Evolutionary conservation across 2,888 invertebrate species (phyloP).

Genomic region (Hermodice carunculata): DNA sequence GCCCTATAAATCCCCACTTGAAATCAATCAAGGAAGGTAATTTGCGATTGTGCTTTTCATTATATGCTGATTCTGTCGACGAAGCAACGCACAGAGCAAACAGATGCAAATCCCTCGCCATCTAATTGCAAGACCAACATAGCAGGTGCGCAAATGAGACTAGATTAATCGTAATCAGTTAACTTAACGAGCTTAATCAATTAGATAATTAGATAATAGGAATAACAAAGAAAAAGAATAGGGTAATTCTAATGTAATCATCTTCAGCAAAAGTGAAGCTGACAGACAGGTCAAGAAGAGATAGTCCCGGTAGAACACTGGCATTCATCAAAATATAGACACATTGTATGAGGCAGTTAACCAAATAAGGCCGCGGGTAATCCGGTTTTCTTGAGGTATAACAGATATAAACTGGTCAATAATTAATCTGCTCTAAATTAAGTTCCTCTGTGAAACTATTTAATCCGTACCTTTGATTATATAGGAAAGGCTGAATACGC

Average conservation of each 20-base stretch:
- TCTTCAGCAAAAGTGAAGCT: no score
- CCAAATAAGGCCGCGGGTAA: no score
- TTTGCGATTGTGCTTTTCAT: not conserved
- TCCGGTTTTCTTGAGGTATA: no score
- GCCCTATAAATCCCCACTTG: not conserved
- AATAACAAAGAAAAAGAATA: constrained; percentile 7
- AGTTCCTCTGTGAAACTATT: no score
- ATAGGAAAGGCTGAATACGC: no score
- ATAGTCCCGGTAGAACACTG: no score
- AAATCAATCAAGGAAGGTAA: constrained; percentile 11
- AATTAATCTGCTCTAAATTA: no score
- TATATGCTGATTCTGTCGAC: constrained; percentile 5
- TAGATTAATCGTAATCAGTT: constrained; percentile 16
- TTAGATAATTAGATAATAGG: constrained; percentile 14
- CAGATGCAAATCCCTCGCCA: constrained; percentile 2
- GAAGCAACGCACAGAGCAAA: not conserved
- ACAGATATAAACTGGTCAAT: no score
- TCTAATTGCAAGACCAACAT: not conserved
- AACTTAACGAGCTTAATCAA: constrained; percentile 17
- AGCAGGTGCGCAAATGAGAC: constrained; percentile 1
- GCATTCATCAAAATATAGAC: no score
- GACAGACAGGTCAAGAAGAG: no score
- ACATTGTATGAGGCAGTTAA: no score
- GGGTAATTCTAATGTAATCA: constrained; percentile 16
- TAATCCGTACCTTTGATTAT: no score